Evolutionary conservation across 2,113 vertebrate genomes (phyloP), one percentile per base, ranked within the genome.

Genomic region (Aleadryas rufinucha): DNA sequence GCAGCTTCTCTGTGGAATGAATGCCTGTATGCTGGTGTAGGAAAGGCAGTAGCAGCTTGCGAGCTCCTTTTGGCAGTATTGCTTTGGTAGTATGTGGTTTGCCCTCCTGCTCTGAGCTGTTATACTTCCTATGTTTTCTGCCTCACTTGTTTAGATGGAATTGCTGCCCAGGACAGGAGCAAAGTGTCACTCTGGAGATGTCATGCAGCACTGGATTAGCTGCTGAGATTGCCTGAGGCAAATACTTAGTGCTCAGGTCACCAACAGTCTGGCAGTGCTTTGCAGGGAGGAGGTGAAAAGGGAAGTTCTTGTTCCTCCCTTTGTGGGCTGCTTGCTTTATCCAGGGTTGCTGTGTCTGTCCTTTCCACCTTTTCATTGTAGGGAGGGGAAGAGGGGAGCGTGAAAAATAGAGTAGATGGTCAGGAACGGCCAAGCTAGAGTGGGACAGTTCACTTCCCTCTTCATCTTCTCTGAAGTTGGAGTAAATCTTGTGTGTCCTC

Each of bases 151-250:
- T 80, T 44, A 35, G 30, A 30, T 74, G 27, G 56, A 69, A 44
- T 41, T 88, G 53, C 47, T 83, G 56, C n/a, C 47, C 37, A 75
- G 69, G 69, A 53, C 47, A 57, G 79, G 65, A 82, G 68, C 26
- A 12, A 57, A 76, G 50, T 59, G 60, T 80, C 18, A 1, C 60
- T 90, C 39, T 57, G 17, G 50, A 77, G 64, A 18, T 61, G 47
- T 71, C 37, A 41, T 24, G 35, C 57, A 87, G 61, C 26, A 8
- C n/a, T 3, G 74, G 97, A 96, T 99, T 99, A 95, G 98, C 94
- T 8, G 97, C 97, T 1, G 98, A 98, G 94, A 98, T 98, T 50
- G 97, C 97, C 24, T 98, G 98, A 31, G 98, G 98, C 70, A 79
- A 57, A 59, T 47, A 35, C 94, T 98, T 71, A 97, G 93, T 22